Conservation (phyloP, 2,113 vertebrate genomes). For the Cephalopholis sonnerati region DNA sequence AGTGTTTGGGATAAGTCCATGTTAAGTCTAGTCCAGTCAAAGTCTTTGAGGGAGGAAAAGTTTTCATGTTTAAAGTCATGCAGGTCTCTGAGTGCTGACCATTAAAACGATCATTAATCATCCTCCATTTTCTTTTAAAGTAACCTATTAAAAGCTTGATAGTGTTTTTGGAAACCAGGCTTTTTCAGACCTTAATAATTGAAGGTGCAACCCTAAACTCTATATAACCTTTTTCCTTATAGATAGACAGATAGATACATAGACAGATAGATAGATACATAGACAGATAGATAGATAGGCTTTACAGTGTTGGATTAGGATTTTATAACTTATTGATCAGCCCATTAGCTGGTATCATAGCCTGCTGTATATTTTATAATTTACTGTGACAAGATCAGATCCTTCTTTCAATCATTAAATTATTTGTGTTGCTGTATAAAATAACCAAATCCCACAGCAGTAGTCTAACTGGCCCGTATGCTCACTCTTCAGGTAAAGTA, state of each 20-base stretch:
- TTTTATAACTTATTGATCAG: background rate
- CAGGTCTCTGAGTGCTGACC: background rate
- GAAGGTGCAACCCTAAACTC: background rate
- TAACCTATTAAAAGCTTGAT: background rate
- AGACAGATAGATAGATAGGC: too few species aligned
- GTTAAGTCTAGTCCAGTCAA: background rate
- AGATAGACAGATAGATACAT: too few species aligned
- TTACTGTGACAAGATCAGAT: background rate
- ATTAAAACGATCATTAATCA: background rate
- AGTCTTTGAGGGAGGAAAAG: background rate
- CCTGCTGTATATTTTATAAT: too few species aligned
- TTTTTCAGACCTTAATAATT: background rate
- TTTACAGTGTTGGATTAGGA: background rate
- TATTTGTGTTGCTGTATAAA: background rate
- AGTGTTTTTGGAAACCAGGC: background rate
- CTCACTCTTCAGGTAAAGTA: slow-evolving; percentile 11
- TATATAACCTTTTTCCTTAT: background rate
- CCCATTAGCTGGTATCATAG: background rate
- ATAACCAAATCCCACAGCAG: background rate
- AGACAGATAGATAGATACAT: too few species aligned
- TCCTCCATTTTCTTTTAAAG: background rate
- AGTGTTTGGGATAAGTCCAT: background rate
- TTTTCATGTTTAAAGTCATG: background rate
- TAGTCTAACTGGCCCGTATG: too few species aligned
- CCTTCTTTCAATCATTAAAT: background rate